Percentiles rank a stretch among this genome's conserved stretches.
phyloP scores from a whole-genome alignment of 1,140 invertebrate genomes.

The Bicyclus anynana region DNA sequence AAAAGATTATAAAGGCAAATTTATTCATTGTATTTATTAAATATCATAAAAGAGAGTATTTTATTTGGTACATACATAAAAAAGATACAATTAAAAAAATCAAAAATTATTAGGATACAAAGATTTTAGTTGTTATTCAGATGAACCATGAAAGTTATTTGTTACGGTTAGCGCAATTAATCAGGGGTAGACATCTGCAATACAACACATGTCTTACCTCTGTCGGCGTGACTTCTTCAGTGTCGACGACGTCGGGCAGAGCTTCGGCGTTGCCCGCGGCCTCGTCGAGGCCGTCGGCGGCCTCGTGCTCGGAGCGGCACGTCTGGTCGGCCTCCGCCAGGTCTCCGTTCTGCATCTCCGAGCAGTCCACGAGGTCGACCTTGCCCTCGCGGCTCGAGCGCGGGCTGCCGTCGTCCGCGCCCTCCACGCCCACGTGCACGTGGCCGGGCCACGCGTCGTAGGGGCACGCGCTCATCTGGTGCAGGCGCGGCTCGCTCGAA shows the following conservation, averaged over 20 bases:
- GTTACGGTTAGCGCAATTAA: constrained; percentile 58
- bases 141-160: constrained; percentile 15
- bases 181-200: constrained; percentile 68
- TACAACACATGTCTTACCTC: constrained; percentile 73
- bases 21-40: neutral
- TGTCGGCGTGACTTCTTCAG: constrained; percentile 72
- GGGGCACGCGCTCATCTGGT: constrained; percentile 55
- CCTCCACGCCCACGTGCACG: constrained; percentile 66
- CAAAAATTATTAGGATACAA: neutral
- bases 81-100: neutral
- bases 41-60: neutral
- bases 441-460: constrained; percentile 66
- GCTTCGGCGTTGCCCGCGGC: constrained; percentile 40
- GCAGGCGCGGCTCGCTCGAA: constrained; percentile 57
- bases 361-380: constrained; percentile 70
- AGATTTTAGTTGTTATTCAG: neutral
- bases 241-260: constrained; percentile 72
- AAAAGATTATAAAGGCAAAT: neutral
- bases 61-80: neutral
- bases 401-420: constrained; percentile 70
- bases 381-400: constrained; percentile 63
- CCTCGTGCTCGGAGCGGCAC: constrained; percentile 49
- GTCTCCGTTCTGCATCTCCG: constrained; percentile 73
- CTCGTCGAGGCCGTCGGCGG: constrained; percentile 32
- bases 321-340: constrained; percentile 74